Evolutionary conservation across 2,888 invertebrate species (phyloP).

Genomic region (Apamea sordens): DNA sequence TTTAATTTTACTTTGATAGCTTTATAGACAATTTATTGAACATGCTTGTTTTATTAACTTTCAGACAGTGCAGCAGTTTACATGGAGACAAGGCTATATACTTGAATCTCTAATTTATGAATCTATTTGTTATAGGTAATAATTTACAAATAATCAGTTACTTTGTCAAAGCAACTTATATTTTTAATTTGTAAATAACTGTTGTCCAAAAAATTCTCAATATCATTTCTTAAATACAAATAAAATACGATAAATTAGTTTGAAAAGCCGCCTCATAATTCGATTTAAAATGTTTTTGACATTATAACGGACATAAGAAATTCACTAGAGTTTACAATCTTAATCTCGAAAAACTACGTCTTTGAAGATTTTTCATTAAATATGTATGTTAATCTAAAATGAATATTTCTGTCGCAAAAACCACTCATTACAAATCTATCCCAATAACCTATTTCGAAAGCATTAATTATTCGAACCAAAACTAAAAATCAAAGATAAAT

Average conservation of each 20-base stretch:
- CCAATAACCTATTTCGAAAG: constrained; percentile 59
- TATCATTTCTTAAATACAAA: background rate
- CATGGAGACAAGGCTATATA: background rate
- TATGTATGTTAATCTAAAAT: constrained; percentile 30
- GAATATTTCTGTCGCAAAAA: constrained; percentile 35
- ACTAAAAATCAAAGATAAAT: constrained; percentile 51
- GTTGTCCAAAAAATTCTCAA: background rate
- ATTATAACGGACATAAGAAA: constrained; percentile 27
- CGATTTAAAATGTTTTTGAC: constrained; percentile 26
- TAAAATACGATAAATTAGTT: background rate
- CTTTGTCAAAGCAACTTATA: background rate
- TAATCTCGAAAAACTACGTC: constrained; percentile 34
- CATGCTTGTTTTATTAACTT: constrained; percentile 5
- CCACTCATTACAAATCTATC: constrained; percentile 41
- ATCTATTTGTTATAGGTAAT: background rate
- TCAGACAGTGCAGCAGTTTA: background rate
- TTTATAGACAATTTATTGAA: constrained; percentile 21
- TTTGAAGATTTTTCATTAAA: constrained; percentile 32
- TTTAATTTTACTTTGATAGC: constrained; percentile 20
- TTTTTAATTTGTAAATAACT: background rate
- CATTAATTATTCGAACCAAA: constrained; percentile 40
- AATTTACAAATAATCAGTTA: background rate
- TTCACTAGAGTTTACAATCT: constrained; percentile 18
- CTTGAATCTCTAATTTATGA: background rate
- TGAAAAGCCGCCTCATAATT: background rate